Conservation (phyloP, 1,140 invertebrate genomes). For the Heliothis virescens region DNA sequence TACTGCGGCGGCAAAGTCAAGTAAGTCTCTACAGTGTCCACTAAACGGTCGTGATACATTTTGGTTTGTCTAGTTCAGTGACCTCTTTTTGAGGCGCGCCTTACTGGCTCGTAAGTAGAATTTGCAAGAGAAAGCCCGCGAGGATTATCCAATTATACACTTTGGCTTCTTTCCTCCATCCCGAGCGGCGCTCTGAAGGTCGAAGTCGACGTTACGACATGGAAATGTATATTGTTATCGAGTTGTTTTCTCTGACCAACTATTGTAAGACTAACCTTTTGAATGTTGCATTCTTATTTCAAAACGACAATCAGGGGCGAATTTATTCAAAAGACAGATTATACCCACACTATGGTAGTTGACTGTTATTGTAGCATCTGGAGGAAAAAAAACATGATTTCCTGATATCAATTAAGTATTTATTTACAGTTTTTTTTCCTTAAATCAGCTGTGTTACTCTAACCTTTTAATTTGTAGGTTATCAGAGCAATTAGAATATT, state of each 20-base stretch:
- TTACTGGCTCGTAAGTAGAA: conserved; percentile 63
- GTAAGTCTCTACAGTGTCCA: conserved; percentile 87
- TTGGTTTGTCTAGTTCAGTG: conserved; percentile 69
- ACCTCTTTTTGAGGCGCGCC: conserved; percentile 78
- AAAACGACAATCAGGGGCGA: conserved; percentile 7
- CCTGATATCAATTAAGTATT: conserved; percentile 9
- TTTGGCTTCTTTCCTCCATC: conserved; percentile 79
- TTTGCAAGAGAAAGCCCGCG: conserved; percentile 75
- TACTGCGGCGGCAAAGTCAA: conserved; percentile 96
- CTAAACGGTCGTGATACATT: conserved; percentile 48
- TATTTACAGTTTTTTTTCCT: conserved; percentile 30
- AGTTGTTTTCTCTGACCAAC: conserved; percentile 9
- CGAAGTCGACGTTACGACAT: conserved; percentile 46
- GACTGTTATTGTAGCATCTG: background rate
- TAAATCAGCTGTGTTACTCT: conserved; percentile 23
- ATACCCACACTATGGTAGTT: too few species aligned
- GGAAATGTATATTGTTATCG: conserved; percentile 21
- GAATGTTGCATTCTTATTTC: background rate
- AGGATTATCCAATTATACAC: conserved; percentile 83
- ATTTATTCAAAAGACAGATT: background rate
- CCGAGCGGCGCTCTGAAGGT: conserved; percentile 67
- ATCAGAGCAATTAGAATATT: background rate
- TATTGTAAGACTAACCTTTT: background rate
- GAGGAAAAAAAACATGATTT: background rate
- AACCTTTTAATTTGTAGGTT: background rate